Evolutionary conservation across 2,797 vertebrate genomes (phyloP), one percentile per base, ranked within the genome.

Genomic region (Ispidina lecontei): DNA sequence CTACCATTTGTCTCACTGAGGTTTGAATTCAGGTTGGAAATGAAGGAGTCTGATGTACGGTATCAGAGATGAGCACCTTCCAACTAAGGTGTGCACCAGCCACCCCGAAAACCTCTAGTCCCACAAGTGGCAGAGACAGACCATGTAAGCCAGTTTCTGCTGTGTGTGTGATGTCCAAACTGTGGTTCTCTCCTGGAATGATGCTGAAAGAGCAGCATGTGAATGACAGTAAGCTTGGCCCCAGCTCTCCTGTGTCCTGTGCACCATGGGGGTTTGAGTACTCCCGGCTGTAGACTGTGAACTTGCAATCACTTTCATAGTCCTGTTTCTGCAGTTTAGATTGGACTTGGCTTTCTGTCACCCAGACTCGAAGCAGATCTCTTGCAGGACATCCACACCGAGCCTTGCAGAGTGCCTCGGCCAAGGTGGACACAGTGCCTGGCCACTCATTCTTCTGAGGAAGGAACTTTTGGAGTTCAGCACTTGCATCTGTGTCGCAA

Each of bases 291-390:
- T 19, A 37, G 76, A 49, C 33, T 0, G 1, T 15, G 41, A 68
- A 29, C 58, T 71, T 69, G 39, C 26, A 65, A 74, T 71, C 39
- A 21, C 29, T 51, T 33, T 25, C 1, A 0, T 15, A 60, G 37
- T 49, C 33, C 39, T 29, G 9, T 18, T 75, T 46, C 35, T 74
- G 64, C 37, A 35, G 14, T 60, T 43, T 25, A 69, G 23, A 17
- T 4, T 43, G 33, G 18, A 12, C 52, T 73, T 3, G 2, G 10
- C 17, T 35, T 46, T 58, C 47, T 67, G 63, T 12, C 33, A 12
- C 37, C 64, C 0, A 0, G 18, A 13, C 18, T 62, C 0, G 0
- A 37, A 46, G 46, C 39, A 25, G 44, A 62, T 4, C 25, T 39
- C 60, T 70, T n/a, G 47, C 60, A 47, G 43, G 71, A 71, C 54